Conservation (phyloP, 2,113 vertebrate species). For the Planiliza haematocheilus region DNA sequence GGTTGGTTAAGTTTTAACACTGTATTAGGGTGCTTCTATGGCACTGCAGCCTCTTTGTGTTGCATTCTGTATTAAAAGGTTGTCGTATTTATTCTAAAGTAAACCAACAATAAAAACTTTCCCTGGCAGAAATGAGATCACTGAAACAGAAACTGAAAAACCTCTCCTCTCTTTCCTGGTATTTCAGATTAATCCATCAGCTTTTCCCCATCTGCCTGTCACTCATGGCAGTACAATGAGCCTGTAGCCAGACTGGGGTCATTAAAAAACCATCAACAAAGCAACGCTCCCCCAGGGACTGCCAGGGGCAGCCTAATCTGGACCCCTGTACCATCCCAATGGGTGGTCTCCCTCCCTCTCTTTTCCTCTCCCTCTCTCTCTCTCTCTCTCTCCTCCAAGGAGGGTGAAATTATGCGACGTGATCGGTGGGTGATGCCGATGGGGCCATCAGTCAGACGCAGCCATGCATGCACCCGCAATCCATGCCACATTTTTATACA, state of each 20-base stretch:
- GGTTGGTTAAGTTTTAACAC: too few species aligned
- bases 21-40: too few species aligned
- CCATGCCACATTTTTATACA: background rate
- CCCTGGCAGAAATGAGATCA: constrained; percentile 32
- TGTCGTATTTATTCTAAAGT: constrained; percentile 11
- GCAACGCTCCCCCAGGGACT: constrained; percentile 68
- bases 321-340: constrained; percentile 73
- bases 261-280: constrained; percentile 80
- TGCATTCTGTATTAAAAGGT: constrained; percentile 8
- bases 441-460: constrained; percentile 46
- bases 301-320: constrained; percentile 77
- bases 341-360: constrained; percentile 75
- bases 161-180: constrained; percentile 38
- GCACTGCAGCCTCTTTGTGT: background rate
- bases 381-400: background rate
- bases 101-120: constrained; percentile 33
- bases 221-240: constrained; percentile 76
- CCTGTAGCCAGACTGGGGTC: constrained; percentile 65
- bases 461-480: constrained; percentile 19
- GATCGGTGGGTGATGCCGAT: constrained; percentile 29
- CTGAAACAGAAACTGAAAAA: constrained; percentile 9
- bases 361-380: background rate
- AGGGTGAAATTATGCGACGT: constrained; percentile 26
- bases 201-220: constrained; percentile 74
- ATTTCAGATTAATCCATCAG: constrained; percentile 66